Evolutionary conservation across 2,797 vertebrate genomes (phyloP).

Genomic region (Caiman crocodilus): DNA sequence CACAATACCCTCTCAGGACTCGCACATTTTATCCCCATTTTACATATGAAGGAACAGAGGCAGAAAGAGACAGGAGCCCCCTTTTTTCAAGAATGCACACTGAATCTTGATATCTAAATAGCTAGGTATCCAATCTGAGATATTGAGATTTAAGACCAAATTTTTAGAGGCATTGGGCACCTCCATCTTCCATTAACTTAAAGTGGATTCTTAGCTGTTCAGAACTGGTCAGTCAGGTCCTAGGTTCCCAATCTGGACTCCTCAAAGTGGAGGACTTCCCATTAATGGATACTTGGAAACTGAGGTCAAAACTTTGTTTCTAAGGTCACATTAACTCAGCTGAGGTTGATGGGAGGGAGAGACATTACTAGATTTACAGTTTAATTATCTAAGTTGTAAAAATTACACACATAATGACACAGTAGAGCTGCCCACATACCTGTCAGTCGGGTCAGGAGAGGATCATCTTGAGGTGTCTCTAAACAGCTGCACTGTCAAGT

Average conservation of each 20-base stretch:
- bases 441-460: too few species aligned
- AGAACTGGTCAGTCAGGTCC: neutral
- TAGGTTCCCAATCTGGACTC: neutral
- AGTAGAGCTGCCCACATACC: too few species aligned
- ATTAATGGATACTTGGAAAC: neutral
- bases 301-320: neutral
- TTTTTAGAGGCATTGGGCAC: neutral
- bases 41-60: accelerated
- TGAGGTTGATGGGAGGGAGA: neutral
- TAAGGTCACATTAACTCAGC: neutral
- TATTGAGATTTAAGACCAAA: accelerated
- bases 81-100: accelerated
- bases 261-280: neutral
- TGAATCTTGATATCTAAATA: neutral
- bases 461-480: too few species aligned
- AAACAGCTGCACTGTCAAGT: too few species aligned
- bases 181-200: accelerated
- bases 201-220: neutral
- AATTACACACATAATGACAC: too few species aligned
- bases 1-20: neutral
- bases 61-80: neutral
- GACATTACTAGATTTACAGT: too few species aligned
- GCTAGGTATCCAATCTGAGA: accelerated
- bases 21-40: neutral
- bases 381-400: too few species aligned